Evolutionary conservation across 2,888 invertebrate species (phyloP), one percentile per base, ranked within the genome.

Genomic region (Leptopilina syphax): DNA sequence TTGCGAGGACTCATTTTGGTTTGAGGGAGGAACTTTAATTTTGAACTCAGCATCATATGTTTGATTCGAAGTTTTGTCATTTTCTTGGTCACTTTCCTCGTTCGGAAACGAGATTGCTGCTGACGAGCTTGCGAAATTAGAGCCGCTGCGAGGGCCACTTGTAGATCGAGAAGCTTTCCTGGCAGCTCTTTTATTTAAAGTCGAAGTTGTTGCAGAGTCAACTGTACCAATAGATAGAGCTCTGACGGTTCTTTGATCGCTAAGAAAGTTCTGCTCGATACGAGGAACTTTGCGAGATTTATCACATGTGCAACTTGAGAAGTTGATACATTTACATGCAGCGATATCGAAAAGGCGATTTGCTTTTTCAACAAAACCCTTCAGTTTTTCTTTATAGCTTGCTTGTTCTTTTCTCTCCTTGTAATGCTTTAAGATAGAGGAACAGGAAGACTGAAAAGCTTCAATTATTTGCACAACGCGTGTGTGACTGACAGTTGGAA

Each of bases 111-210:
- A 65, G 24, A 18, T 65, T 65, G 3, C 65, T 65, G 65, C 65
- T 65, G 12, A 65, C 34, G 65, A 27, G 65, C 65, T 13, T 27
- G 65, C 65, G 65, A 65, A 9, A 65, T 65, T 65, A 13, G 34
- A 18, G 65, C 65, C 65, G n/a, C 34, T 34, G 34, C 1, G 34
- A 34, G 34, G 18, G 24, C 65, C 34, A 65, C 65, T 27, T 27
- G 18, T 27, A 65, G 34, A 65, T 27, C 34, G n/a, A 65, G 10
- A 65, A 65, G 65, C 18, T 65, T 65, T 65, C 13, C 65, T 65
- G n/a, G 13, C 13, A 27, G 65, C 65, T 65, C 65, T 65, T 65
- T 65, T 65, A 65, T 65, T 65, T 65, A 65, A 65, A 65, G 34
- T 27, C 34, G 65, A 65, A 65, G 65, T 65, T 65, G 65, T 65